These are phyloP conservation scores for Caenorhabditis sp. DNA, from an alignment of 2,888 invertebrate species.

Conservation along the genomic window DNA sequence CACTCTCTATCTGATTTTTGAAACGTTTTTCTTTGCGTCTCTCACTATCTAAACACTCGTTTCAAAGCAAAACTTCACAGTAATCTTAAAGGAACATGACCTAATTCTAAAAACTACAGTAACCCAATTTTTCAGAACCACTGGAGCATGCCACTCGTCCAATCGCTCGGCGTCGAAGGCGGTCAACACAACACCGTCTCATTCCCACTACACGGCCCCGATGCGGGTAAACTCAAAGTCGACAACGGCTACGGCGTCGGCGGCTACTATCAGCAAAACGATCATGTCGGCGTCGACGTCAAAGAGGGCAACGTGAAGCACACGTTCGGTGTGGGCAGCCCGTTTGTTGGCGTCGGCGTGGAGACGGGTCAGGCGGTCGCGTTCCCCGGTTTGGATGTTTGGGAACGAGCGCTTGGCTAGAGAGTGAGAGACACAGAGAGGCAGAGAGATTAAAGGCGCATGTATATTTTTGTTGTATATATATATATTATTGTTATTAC, in stretches of 20 bases:
- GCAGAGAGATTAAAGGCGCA: too few species aligned
- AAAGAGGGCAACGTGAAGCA: conserved; percentile 44
- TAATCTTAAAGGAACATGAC: background rate
- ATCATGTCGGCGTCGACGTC: conserved; percentile 56
- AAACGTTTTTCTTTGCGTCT: too few species aligned
- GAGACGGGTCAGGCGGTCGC: conserved; percentile 50
- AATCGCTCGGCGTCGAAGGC: conserved; percentile 63
- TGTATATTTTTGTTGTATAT: background rate
- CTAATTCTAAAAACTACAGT: background rate
- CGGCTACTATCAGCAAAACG: conserved; percentile 53
- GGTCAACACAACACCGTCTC: conserved; percentile 56
- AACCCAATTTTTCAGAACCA: conserved; percentile 34
- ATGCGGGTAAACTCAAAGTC: conserved; percentile 46
- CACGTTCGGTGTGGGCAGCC: conserved; percentile 53
- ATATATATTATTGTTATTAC: too few species aligned
- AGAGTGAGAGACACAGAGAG: too few species aligned
- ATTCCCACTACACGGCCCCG: conserved; percentile 43
- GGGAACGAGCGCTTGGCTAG: conserved; percentile 42
- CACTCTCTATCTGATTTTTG: too few species aligned
- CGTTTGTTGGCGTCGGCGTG: conserved; percentile 49
- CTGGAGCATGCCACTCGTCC: conserved; percentile 61
- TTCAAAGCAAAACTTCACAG: background rate
- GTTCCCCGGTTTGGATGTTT: conserved; percentile 51
- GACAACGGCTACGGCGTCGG: conserved; percentile 58
- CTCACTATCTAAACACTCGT: too few species aligned